phyloP scores from a whole-genome alignment of 2,888 invertebrate species.

The Drymonia ruficornis region DNA sequence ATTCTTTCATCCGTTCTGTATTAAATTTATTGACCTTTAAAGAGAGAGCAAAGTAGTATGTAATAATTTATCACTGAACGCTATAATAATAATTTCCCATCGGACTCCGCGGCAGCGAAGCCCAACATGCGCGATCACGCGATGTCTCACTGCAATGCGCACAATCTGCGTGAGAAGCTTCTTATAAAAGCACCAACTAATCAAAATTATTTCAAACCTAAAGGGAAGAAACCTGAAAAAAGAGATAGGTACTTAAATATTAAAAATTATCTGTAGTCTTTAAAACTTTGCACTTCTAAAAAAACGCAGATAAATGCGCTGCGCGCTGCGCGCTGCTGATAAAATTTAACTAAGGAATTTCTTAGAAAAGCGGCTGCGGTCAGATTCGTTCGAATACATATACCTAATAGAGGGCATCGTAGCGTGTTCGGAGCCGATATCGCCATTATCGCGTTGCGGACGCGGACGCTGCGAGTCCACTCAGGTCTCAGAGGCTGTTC shows the following conservation, averaged over 20 bases:
- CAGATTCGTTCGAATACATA: conserved; percentile 15
- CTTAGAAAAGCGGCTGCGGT: conserved; percentile 22
- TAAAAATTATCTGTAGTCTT: no score
- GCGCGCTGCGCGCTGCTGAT: no score
- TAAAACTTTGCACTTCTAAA: no score
- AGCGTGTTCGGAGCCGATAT: conserved; percentile 17
- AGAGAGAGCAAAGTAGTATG: neutral
- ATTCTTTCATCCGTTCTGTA: no score
- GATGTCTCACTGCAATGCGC: conserved; percentile 41
- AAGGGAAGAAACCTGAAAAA: no score
- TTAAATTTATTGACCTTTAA: neutral
- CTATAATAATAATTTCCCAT: conserved; percentile 56
- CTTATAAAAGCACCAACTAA: conserved; percentile 9
- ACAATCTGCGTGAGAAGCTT: conserved; percentile 56
- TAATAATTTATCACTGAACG: conserved; percentile 28
- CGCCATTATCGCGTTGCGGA: conserved; percentile 2
- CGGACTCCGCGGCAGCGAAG: conserved; percentile 52
- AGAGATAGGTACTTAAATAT: no score
- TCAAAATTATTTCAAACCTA: no score
- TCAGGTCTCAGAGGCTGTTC: conserved; percentile 27
- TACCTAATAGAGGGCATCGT: conserved; percentile 24
- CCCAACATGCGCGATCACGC: conserved; percentile 62
- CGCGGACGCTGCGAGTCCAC: conserved; percentile 25
- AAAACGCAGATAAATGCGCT: no score
- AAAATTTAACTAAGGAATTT: conserved; percentile 7